Evolutionary conservation across 2,113 vertebrate species (phyloP).

Genomic region (Anser brachyrhynchus): DNA sequence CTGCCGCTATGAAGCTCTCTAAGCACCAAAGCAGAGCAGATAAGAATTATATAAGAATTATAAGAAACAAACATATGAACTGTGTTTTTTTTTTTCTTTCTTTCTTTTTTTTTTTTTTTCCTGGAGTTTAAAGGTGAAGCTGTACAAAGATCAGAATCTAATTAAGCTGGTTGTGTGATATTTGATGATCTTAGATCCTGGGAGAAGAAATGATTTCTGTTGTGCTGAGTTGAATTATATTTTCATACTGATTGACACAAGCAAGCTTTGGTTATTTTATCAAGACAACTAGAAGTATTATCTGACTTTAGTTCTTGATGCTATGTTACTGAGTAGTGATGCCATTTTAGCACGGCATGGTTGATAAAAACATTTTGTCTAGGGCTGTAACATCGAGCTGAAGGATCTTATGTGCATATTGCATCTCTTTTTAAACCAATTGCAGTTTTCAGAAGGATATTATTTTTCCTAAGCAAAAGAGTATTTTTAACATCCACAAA

Average conservation of each 20-base stretch:
- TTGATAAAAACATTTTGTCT: conserved; percentile 57
- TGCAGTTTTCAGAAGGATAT: not conserved
- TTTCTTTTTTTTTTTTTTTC: not conserved
- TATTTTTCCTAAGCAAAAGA: not conserved
- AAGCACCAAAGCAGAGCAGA: conserved; percentile 11
- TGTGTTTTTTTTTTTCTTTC: not conserved
- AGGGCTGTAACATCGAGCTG: too few relatives aligned
- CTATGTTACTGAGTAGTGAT: conserved; percentile 6
- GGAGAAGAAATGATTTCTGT: conserved; percentile 72
- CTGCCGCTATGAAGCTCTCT: not conserved
- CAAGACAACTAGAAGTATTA: not conserved
- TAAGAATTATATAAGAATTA: conserved; percentile 44
- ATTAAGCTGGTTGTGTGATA: conserved; percentile 75
- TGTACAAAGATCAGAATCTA: conserved; percentile 75
- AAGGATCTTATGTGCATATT: not conserved
- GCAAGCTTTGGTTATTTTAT: conserved; percentile 42
- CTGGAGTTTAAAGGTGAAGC: conserved; percentile 68
- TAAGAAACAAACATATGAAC: conserved; percentile 41
- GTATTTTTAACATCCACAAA: not conserved
- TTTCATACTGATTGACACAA: conserved; percentile 75
- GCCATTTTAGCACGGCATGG: conserved; percentile 61
- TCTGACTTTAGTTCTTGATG: conserved; percentile 47
- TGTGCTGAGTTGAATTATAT: conserved; percentile 74
- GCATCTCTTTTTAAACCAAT: not conserved
- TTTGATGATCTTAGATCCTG: conserved; percentile 66